A percentile compares a stretch with the other conserved stretches of the same genome.
phyloP scores from a whole-genome alignment of 2,888 invertebrate species.

The Lagria hirta region DNA sequence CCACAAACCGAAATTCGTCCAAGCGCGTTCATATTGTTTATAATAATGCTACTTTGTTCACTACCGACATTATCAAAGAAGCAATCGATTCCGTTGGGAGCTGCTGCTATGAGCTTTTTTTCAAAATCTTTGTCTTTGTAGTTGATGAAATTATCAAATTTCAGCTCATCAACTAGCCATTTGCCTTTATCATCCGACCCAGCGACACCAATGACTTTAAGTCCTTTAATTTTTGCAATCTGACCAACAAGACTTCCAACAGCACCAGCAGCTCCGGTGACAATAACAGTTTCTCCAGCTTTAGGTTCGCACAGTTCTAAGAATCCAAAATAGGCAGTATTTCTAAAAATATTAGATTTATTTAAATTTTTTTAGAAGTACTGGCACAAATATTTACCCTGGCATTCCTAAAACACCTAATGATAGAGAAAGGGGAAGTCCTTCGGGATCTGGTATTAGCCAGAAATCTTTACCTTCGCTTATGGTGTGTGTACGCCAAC shows the following conservation, averaged over 20 bases:
- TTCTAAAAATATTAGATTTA: conserved; percentile 52
- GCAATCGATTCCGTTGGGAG: conserved; percentile 73
- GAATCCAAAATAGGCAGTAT: conserved; percentile 75
- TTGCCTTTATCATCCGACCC: conserved; percentile 71
- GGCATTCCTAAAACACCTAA: conserved; percentile 70
- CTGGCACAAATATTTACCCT: no score
- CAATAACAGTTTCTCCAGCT: conserved; percentile 70
- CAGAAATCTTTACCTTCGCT: conserved; percentile 52
- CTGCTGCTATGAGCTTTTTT: conserved; percentile 60
- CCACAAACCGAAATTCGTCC: conserved; percentile 72
- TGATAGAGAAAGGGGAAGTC: conserved; percentile 63
- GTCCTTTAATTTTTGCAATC: conserved; percentile 72
- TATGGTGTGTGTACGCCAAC: conserved; percentile 67
- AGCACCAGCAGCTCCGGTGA: conserved; percentile 76
- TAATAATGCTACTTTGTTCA: conserved; percentile 65
- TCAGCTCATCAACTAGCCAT: conserved; percentile 64
- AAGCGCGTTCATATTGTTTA: conserved; percentile 64
- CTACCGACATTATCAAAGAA: conserved; percentile 82
- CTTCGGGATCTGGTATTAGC: conserved; percentile 60
- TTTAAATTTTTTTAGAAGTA: conserved; percentile 6
- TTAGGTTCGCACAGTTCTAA: conserved; percentile 71
- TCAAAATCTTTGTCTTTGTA: conserved; percentile 65
- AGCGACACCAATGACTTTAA: conserved; percentile 70
- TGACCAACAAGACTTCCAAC: conserved; percentile 78
- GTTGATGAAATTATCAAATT: conserved; percentile 70